Conservation (phyloP, 2,113 vertebrate species). For the Natator depressus region DNA sequence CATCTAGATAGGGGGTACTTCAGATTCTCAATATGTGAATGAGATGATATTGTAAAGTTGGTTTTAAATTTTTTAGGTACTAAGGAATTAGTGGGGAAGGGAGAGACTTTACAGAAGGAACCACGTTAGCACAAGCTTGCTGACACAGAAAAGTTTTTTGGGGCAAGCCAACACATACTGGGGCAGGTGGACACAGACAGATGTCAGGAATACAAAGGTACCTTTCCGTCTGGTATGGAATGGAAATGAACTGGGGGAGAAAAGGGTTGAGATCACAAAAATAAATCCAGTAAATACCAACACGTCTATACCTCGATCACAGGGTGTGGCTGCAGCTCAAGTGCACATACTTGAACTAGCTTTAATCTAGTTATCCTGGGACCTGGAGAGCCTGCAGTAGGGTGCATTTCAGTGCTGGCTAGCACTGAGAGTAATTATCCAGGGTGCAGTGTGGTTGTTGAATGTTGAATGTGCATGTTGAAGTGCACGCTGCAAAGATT, state of each 20-base stretch:
- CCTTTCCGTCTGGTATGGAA: not conserved
- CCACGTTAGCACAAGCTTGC: not conserved
- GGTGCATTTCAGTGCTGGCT: not conserved
- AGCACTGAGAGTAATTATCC: not conserved
- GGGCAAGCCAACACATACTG: not conserved
- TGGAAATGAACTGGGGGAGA: not conserved
- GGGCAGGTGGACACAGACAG: not conserved
- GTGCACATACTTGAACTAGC: not conserved
- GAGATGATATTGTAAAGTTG: not conserved
- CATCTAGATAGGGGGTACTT: not conserved
- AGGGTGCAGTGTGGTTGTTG: not conserved
- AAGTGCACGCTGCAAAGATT: not conserved
- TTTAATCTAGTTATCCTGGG: not conserved
- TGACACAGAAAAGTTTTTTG: not conserved
- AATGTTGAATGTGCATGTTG: too few species aligned
- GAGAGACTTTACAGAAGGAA: not conserved
- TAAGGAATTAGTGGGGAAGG: not conserved
- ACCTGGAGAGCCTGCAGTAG: not conserved
- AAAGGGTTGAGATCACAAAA: not conserved
- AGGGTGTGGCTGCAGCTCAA: not conserved
- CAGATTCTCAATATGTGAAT: not conserved
- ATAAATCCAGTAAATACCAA: not conserved
- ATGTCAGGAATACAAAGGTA: not conserved
- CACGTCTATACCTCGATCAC: not conserved
- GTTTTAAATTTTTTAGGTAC: not conserved